These are phyloP conservation scores for Phenganax marumi DNA, from an alignment of 92 coral and sea anemone genomes.

Conservation along the genomic window DNA sequence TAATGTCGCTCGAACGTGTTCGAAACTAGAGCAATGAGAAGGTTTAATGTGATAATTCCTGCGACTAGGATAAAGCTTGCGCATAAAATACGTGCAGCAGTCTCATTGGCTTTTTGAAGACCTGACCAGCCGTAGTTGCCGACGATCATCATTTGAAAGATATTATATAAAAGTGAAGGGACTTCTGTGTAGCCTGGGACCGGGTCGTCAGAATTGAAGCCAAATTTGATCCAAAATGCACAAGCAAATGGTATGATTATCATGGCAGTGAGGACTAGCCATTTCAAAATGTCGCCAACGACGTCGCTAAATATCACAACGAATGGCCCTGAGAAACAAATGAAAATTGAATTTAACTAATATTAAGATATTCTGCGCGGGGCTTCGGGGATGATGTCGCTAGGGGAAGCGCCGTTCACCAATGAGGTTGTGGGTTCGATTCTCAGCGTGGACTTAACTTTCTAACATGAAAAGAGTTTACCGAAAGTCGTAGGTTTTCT, in stretches of 20 bases:
- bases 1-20: slow-evolving; percentile 13
- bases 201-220: neutral
- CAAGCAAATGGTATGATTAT: slow-evolving; percentile 9
- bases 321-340: neutral
- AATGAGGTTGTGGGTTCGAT: too few species aligned
- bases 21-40: slow-evolving; percentile 6
- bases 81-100: neutral
- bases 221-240: slow-evolving; percentile 16
- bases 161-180: neutral
- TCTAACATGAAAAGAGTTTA: too few species aligned
- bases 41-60: slow-evolving; percentile 7
- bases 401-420: too few species aligned
- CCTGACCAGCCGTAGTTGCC: neutral
- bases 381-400: too few species aligned
- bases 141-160: slow-evolving; percentile 21
- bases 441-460: too few species aligned
- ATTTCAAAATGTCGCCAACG: slow-evolving; percentile 17
- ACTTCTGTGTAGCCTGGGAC: slow-evolving; percentile 1
- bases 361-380: too few species aligned
- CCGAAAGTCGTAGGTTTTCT: neutral
- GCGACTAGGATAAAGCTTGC: neutral
- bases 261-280: neutral
- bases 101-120: neutral
- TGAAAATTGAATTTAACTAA: neutral
- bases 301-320: slow-evolving; percentile 14